These are phyloP conservation scores for Drosophila albomicans DNA, from an alignment of 1,140 invertebrate species.

Conservation along the genomic window DNA sequence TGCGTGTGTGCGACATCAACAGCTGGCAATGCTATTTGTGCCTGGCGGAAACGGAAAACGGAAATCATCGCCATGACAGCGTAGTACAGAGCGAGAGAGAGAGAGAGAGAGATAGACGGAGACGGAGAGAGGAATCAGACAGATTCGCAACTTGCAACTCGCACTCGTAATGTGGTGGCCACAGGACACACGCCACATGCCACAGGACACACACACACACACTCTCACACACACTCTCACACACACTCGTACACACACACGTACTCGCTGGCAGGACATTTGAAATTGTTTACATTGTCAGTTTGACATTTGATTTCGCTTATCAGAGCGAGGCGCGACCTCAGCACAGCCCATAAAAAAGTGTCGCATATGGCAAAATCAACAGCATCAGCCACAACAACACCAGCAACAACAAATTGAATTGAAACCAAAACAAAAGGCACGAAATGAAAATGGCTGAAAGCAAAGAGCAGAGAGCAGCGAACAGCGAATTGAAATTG, in stretches of 20 bases:
- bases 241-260: conserved; percentile 4
- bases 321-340: conserved; percentile 62
- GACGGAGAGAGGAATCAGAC: neutral
- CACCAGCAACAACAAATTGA: neutral
- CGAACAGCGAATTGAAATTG: conserved; percentile 50
- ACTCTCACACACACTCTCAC: conserved; percentile 2
- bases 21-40: conserved; percentile 45
- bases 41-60: conserved; percentile 41
- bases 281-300: conserved; percentile 75
- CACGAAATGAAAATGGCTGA: conserved; percentile 14
- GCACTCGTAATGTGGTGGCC: conserved; percentile 40
- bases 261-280: conserved; percentile 46
- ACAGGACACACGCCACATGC: conserved; percentile 32
- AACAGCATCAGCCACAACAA: conserved; percentile 20
- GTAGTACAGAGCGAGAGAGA: neutral
- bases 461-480: too few relatives aligned
- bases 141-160: neutral
- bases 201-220: conserved; percentile 15
- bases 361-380: conserved; percentile 53
- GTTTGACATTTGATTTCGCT: conserved; percentile 76
- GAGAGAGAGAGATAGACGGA: too few relatives aligned
- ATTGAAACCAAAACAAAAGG: conserved; percentile 19
- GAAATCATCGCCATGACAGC: conserved; percentile 44
- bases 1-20: conserved; percentile 37
- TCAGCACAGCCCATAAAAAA: conserved; percentile 63